Evolutionary conservation across 2,113 vertebrate species (phyloP).

Genomic region (Trematocara unimaculatum): DNA sequence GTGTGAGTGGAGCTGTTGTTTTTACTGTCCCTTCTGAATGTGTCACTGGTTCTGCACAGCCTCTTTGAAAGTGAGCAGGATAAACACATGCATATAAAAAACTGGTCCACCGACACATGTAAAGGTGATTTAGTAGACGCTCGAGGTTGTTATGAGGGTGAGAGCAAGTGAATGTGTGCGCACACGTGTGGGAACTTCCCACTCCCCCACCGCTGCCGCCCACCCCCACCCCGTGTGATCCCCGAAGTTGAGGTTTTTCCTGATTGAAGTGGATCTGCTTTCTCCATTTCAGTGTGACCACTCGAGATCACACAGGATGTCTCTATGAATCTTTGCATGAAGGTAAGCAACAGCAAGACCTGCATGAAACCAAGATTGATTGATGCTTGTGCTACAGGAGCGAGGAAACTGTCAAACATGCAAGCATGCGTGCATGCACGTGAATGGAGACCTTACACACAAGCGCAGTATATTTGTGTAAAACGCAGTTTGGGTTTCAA

Average conservation of each 20-base stretch:
- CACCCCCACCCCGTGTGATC: conserved; percentile 17
- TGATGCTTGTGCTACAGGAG: background rate
- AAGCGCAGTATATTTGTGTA: background rate
- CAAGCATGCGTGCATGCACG: background rate
- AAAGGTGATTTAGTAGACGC: conserved; percentile 38
- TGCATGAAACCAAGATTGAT: background rate
- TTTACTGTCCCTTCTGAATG: background rate
- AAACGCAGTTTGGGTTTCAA: background rate
- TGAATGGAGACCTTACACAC: background rate
- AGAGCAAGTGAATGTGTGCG: background rate
- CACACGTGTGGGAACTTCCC: background rate
- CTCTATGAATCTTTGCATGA: background rate
- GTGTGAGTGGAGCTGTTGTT: background rate
- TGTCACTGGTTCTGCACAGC: background rate
- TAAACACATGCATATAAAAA: background rate
- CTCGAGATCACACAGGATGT: conserved; percentile 45
- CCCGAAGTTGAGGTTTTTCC: conserved; percentile 34
- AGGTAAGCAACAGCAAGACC: background rate
- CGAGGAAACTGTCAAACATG: background rate
- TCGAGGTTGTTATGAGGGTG: background rate
- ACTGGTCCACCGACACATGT: background rate
- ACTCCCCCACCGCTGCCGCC: background rate
- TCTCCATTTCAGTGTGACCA: conserved; percentile 46
- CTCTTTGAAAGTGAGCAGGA: background rate
- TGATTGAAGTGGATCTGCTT: conserved; percentile 38